Evolutionary conservation across 1,140 invertebrate species (phyloP).

Genomic region (Vanessa tameamea): DNA sequence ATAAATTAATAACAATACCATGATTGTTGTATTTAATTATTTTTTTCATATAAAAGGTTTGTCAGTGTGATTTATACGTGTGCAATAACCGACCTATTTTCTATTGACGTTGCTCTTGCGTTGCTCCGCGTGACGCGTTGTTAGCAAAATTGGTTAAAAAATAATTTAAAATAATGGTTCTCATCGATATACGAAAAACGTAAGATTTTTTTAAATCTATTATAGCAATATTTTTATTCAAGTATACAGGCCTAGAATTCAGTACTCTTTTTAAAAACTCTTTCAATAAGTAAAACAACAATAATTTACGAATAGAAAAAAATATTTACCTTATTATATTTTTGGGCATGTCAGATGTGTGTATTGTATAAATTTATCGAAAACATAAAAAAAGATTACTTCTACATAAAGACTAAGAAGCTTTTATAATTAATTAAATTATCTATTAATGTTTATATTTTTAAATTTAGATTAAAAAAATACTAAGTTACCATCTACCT

Average conservation of each 20-base stretch:
- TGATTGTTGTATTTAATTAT: slow-evolving; percentile 6
- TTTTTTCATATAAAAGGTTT: slow-evolving; percentile 13
- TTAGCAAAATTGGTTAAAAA: slow-evolving; percentile 47
- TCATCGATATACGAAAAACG: no score
- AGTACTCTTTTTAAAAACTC: no score
- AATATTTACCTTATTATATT: no score
- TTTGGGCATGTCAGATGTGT: no score
- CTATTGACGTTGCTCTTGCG: slow-evolving; percentile 65
- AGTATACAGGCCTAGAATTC: no score
- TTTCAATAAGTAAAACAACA: no score
- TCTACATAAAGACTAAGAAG: not conserved
- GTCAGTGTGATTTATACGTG: slow-evolving; percentile 1
- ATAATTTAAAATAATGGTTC: slow-evolving; percentile 26
- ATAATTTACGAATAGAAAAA: no score
- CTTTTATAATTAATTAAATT: not conserved
- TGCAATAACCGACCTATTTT: slow-evolving; percentile 62
- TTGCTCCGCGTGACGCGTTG: slow-evolving; percentile 74
- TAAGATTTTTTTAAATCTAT: no score
- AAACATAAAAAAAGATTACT: no score
- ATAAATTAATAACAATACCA: slow-evolving; percentile 1
- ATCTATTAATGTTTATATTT: not conserved
- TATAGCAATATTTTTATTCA: no score
- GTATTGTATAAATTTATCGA: no score
- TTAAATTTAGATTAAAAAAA: not conserved
- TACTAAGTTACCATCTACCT: no score